Base-by-base conservation (phyloP, 2,888 invertebrate species). In the Drosophila siamana region DNA sequence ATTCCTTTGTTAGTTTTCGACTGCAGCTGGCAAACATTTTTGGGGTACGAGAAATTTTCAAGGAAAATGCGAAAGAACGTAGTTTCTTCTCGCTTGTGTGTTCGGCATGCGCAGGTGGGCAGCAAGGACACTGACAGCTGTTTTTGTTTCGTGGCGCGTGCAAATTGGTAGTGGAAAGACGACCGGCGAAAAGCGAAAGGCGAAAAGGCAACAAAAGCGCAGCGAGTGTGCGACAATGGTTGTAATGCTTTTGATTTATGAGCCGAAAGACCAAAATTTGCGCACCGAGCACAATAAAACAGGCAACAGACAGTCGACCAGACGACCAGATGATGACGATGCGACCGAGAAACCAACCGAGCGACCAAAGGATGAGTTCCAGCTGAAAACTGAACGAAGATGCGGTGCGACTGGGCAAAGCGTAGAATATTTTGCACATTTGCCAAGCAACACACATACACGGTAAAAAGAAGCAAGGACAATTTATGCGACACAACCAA, bases 241-340 rank as follows among this genome's bases (percentile, higher is more conserved):
- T 86, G 83, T 88, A 82, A 80, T 82, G 66, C 78, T 80, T 83
- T 86, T 84, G 84, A 84, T 88, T 84, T 84, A 84, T 88, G 84
- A 71, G 75, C 72, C 56, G 43, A 77, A 72, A 69, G 87, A 82
- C 74, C 78, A 73, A 83, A 85, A 87, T 87, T 83, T 87, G 80
- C 78, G 83, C 84, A 81, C 67, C 74, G 24, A 62, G 71, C 72
- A 76, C 81, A 80, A 81, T 66, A 77, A 78, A 86, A 66, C 55
- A 51, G 47, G 13, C 55, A 63, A 24, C 36, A 63, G 46, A 16
- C 28, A 19, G 26, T 22, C 54, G 16, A 33, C 36, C 57, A 66
- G 76, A 63, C 66, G 51, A 40, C 47, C 54, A 55, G 44, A 44
- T 44, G 62, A 73, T 74, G 74, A 56, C 56, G 62, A 24, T 41